Conservation (phyloP, 2,113 vertebrate genomes). For the Oreocharis arfaki region DNA sequence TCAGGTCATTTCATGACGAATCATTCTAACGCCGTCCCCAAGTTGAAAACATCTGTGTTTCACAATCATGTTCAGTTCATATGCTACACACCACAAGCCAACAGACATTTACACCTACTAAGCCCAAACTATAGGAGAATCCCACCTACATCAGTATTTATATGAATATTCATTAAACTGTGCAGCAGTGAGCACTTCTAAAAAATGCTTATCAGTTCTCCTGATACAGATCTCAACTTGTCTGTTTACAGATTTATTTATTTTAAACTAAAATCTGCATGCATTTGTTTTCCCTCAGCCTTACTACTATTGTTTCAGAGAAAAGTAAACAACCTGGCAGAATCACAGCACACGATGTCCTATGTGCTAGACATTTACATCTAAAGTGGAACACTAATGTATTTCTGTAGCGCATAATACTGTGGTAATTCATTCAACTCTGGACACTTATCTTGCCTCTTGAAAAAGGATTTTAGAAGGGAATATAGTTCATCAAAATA, state of each 20-base stretch:
- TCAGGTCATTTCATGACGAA: neutral
- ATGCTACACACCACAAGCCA: neutral
- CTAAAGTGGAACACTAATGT: neutral
- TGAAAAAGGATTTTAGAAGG: neutral
- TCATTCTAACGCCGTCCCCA: neutral
- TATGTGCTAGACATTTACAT: neutral
- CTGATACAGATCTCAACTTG: neutral
- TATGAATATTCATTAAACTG: neutral
- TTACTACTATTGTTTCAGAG: neutral
- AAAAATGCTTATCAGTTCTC: neutral
- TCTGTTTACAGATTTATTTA: neutral
- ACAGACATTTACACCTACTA: neutral
- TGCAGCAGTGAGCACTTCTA: neutral
- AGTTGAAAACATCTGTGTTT: neutral
- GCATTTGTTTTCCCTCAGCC: neutral
- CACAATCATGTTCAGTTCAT: neutral
- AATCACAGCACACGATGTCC: neutral
- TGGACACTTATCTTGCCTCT: neutral
- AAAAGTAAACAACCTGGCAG: neutral
- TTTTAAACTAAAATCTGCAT: neutral
- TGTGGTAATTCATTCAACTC: neutral
- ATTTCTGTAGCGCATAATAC: neutral
- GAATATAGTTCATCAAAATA: neutral
- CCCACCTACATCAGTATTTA: neutral
- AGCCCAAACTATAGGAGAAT: neutral